These are phyloP conservation scores for Tipula lateralis DNA, from an alignment of 2,888 invertebrate genomes.

Conservation along the genomic window DNA sequence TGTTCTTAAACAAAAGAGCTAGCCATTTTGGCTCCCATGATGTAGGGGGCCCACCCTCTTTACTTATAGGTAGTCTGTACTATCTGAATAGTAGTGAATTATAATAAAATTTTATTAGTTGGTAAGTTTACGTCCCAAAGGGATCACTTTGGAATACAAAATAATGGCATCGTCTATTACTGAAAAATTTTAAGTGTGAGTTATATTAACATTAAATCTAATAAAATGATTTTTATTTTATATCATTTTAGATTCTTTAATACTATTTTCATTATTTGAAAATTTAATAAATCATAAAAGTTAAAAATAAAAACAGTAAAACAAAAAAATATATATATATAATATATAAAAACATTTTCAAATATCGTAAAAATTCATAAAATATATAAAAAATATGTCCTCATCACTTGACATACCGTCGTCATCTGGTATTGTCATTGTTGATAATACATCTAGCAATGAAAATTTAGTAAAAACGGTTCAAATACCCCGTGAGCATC, in stretches of 20 bases:
- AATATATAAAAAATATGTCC: conserved; percentile 31
- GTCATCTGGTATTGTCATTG: conserved; percentile 44
- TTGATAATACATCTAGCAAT: conserved; percentile 40
- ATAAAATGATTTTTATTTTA: neutral
- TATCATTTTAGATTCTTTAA: conserved; percentile 26
- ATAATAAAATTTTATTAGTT: conserved; percentile 28
- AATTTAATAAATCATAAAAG: neutral
- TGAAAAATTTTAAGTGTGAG: neutral
- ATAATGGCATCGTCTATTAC: neutral
- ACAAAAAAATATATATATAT: conserved; percentile 25
- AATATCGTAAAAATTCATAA: conserved; percentile 24
- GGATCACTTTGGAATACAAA: neutral
- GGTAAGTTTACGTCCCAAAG: neutral
- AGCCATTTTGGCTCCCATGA: conserved; percentile 44
- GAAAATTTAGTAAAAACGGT: neutral
- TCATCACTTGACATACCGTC: conserved; percentile 40
- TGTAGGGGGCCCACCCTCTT: conserved; percentile 48
- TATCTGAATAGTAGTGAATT: conserved; percentile 20
- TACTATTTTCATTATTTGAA: conserved; percentile 25
- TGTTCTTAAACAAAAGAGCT: conserved; percentile 37
- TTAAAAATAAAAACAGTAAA: conserved; percentile 26
- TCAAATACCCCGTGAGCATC: neutral
- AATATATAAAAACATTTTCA: neutral
- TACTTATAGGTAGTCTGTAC: conserved; percentile 34
- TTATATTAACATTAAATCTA: neutral